These are phyloP conservation scores for Perodicticus potto DNA, from an alignment of 2,797 vertebrate genomes.

Conservation along the genomic window DNA sequence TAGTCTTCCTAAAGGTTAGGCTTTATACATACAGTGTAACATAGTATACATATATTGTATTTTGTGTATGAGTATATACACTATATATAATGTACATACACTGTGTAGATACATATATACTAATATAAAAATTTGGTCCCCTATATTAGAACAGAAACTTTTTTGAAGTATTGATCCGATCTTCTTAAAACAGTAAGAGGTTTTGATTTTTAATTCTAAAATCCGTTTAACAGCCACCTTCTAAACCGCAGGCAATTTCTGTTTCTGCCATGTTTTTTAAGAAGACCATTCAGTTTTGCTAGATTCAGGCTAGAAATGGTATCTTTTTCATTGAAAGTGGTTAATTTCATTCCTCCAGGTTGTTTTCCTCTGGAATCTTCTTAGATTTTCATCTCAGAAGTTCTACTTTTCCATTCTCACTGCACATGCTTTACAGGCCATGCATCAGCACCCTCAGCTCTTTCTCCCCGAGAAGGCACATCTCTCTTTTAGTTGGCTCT, in stretches of 20 bases:
- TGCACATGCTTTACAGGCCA: neutral
- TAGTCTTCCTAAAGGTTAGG: neutral
- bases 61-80: neutral
- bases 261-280: neutral
- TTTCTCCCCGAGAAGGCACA: neutral
- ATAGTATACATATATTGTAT: neutral
- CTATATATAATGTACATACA: neutral
- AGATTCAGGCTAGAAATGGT: neutral
- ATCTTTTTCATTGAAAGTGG: neutral
- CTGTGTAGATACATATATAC: neutral
- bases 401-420: neutral
- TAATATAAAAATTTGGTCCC: neutral
- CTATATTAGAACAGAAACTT: neutral
- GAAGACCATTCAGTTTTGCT: neutral
- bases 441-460: neutral
- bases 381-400: neutral
- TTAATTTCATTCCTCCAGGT: neutral
- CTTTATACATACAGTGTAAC: neutral
- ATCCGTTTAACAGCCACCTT: neutral
- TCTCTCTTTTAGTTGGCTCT: neutral
- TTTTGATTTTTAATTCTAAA: neutral
- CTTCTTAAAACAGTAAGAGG: neutral
- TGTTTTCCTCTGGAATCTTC: neutral
- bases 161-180: neutral
- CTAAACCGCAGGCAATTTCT: neutral